Evolutionary conservation across 2,797 vertebrate genomes (phyloP), one percentile per base, ranked within the genome.

Genomic region (Myotis daubentonii): DNA sequence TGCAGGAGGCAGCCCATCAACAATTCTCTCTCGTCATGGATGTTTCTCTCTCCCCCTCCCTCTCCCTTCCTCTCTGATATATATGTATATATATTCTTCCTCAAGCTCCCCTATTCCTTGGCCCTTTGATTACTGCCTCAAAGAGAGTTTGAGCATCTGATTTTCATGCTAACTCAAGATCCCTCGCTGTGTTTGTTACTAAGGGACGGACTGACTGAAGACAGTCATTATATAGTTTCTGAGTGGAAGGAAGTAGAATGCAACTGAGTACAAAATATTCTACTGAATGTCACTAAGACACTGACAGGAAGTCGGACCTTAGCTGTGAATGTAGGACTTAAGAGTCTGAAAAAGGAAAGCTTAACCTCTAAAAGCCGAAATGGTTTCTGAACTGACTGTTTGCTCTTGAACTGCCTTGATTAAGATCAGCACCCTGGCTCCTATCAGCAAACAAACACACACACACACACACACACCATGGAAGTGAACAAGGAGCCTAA

Each of bases 401-500:
- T 93, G 30, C 16, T 66, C 80, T 87, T 80, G 44, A 88, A 80
- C 6, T 86, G 25, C 55, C 91, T 51, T 92, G 66, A 81, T 53
- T 70, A 86, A 33, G 17, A 20, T 88, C 15, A 83, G 12, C 11
- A 75, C 13, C n/a, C 17, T 79, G 41, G 83, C 90, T 90, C 49
- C 81, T 81, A 81, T 71, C n/a, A 89, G 88, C 83, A 96, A 47
- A 55, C 8, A 38, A 9, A 57, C 23, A 57, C 55, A 38, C 5
- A 13, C 17, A 16, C 71, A 30, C 8, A 47, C 71, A 85, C 28
- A 57, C 55, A 57, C 22, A 4, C 13, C 47, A 41, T 68, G 60
- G 41, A 74, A 36, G 38, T 93, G 98, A 97, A 98, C 98, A 98
- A 97, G 94, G 96, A 96, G 95, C 11, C 8, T 78, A 75, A 96